Evolutionary conservation across 2,113 vertebrate genomes (phyloP).

Genomic region (Coracopsis vasa): DNA sequence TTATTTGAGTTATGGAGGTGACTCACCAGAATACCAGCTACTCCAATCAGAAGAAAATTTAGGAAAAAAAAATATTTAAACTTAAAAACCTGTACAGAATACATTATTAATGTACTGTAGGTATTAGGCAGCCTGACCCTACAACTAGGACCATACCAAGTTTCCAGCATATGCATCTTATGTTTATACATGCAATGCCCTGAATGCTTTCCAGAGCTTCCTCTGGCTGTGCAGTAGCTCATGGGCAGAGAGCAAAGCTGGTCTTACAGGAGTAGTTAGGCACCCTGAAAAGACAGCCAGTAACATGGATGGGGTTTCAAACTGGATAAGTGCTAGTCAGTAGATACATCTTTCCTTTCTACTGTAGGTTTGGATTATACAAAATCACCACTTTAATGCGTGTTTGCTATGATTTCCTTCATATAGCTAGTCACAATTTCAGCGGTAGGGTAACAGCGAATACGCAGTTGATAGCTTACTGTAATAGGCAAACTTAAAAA

Average conservation of each 20-base stretch:
- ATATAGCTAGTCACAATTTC: neutral
- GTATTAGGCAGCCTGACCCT: neutral
- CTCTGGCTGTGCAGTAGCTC: rapidly evolving
- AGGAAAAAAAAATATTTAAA: neutral
- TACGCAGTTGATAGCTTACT: neutral
- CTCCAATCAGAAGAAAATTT: neutral
- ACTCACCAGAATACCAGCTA: neutral
- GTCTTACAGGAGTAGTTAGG: neutral
- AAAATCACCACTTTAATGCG: neutral
- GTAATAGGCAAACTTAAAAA: neutral
- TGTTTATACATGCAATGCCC: neutral
- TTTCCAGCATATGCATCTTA: neutral
- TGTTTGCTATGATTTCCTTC: neutral
- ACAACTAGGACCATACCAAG: neutral
- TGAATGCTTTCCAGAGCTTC: neutral
- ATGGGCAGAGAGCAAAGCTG: neutral
- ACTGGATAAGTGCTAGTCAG: neutral
- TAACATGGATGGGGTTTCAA: neutral
- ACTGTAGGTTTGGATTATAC: neutral
- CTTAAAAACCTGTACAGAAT: neutral
- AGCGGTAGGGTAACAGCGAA: neutral
- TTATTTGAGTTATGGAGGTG: neutral
- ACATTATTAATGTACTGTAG: neutral
- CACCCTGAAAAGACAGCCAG: neutral
- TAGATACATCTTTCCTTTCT: neutral